Base-by-base conservation (phyloP, 2,113 vertebrate genomes). In the Scatophagus argus region DNA sequence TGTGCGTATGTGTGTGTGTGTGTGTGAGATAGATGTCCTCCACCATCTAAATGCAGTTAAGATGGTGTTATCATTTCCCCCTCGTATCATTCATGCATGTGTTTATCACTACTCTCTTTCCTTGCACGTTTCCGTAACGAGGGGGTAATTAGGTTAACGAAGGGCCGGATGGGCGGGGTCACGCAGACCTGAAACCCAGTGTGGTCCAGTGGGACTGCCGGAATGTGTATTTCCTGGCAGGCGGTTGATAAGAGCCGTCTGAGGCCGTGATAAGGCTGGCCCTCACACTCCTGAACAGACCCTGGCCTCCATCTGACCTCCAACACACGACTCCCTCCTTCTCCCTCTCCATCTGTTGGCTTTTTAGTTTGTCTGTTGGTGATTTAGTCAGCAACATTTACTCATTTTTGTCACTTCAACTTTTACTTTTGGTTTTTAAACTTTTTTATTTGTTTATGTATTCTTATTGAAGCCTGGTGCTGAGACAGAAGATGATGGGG, bases 141-240 rank as follows among this genome's bases (percentile, higher is more conserved):
- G 8, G 4, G 23, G 69, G 36, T 87, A 87, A 91, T 92, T 87
- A 14, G 65, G 56, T 91, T 87, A 91, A 85, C 39, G 25, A 80
- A 78, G 65, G 88, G 64, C 79, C 74, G 85, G 84, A 86, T 82
- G 90, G 90, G 89, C 23, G 81, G 74, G 83, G 88, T 86, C 88
- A 80, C 10, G 39, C 41, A 8, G 58, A 61, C 62, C 49, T 71
- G 72, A 82, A 81, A 81, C 51, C 34, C 44, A 47, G 14, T 16
- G 46, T 21, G 13, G 62, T 79, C 90, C 81, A 77, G 56, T 49
- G 68, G 79, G 86, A 88, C 39, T 43, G 66, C 19, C 47, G 86
- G 85, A 80, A 89, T 91, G 84, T 76, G 32, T 34, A 58, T 70
- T 85, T 89, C 83, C 85, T 78, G 88, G 68, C 86, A 88, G 83